Base-by-base conservation (phyloP, 2,888 invertebrate species). In the Pilophorus perplexus region DNA sequence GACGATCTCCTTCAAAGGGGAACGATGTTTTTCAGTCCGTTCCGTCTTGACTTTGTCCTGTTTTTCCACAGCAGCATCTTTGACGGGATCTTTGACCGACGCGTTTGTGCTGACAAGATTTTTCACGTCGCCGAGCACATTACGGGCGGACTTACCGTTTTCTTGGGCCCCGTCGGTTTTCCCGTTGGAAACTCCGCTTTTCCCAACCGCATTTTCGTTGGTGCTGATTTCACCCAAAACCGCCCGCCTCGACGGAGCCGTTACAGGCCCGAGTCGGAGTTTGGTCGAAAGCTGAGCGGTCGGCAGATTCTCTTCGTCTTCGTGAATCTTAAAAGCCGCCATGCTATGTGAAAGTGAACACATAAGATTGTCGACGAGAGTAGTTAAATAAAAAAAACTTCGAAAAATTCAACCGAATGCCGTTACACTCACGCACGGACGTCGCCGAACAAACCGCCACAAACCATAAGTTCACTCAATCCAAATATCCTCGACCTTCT, bases 261-360 rank as follows among this genome's bases (percentile, higher is more conserved):
- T n/a, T n/a, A n/a, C n/a, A n/a, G n/a, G n/a, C 1, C 28, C 20
- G 1, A 46, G 27, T n/a, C 33, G 44, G 8, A 46, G 28, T 46
- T 46, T 44, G 25, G 62, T 33, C 5, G 44, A 46, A 8, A 60
- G 33, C 16, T 10, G 10, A 25, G 25, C 18, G 16, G 62, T 44
- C 52, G 27, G 14, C 14, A 14, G 23, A 78, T 90, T 90, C 79
- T 89, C 89, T 77, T 86, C 85, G 78, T 89, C 89, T 78, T 87
- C 85, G 78, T 85, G 86, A 75, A 89, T 86, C 78, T 85, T 83
- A 78, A 89, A 85, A 73, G 84, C 82, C 78, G 88, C 87, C 89
- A 89, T 88, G 37, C 42, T 67, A 18, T 50, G 40, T 46, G 62
- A 60, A 46, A 67, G 52, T 8, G 64, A 64, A 50, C 23, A 38